Conservation (phyloP, 2,888 invertebrate species). For the Seladonia tumulorum region DNA sequence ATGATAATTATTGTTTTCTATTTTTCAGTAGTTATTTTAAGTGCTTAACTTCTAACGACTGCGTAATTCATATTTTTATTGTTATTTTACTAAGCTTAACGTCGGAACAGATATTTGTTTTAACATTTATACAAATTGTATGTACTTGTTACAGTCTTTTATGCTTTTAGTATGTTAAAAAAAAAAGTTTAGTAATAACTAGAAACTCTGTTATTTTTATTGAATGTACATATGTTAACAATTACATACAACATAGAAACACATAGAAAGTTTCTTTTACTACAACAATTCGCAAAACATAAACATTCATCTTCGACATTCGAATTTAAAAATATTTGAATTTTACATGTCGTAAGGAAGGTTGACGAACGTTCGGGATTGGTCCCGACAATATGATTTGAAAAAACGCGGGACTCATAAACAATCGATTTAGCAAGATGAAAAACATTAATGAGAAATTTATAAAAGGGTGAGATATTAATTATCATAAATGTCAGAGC, state of each 20-base stretch:
- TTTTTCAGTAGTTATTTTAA: conserved; percentile 8
- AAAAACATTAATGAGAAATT: not conserved
- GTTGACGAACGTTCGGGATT: not conserved
- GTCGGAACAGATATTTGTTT: not conserved
- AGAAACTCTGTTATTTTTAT: not conserved
- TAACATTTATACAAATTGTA: not conserved
- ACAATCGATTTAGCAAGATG: not conserved
- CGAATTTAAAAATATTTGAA: not conserved
- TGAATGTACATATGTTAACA: not conserved
- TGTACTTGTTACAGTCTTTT: not conserved
- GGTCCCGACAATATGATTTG: not conserved
- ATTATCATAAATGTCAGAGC: not conserved
- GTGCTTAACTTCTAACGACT: not conserved
- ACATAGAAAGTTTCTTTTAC: not conserved
- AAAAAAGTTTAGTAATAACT: too few species aligned
- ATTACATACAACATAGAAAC: not conserved
- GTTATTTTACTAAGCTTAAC: not conserved
- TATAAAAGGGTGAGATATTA: not conserved
- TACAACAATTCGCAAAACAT: not conserved
- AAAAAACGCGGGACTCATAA: not conserved
- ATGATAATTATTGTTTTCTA: conserved; percentile 28
- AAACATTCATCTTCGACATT: not conserved
- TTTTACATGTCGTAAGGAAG: not conserved
- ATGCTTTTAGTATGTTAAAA: not conserved
- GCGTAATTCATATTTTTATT: not conserved